These are phyloP conservation scores for Python bivittatus DNA, from an alignment of 2,113 vertebrate species.

Conservation along the genomic window DNA sequence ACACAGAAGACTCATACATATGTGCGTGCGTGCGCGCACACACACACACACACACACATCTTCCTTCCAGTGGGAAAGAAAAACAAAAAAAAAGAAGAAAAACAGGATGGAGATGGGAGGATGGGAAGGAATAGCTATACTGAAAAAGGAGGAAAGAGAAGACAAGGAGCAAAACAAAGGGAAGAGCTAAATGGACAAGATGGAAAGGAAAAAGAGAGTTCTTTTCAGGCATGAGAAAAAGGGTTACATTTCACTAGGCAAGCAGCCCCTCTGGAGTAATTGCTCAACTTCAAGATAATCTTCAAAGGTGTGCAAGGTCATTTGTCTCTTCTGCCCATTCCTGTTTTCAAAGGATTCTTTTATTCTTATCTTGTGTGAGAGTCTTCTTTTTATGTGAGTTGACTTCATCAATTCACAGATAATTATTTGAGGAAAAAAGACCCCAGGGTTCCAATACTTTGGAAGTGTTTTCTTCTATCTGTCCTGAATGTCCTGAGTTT, in stretches of 20 bases:
- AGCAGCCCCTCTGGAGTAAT: background rate
- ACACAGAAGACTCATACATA: background rate
- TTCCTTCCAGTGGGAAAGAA: background rate
- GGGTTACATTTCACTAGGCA: background rate
- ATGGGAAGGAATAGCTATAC: background rate
- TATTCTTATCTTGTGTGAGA: background rate
- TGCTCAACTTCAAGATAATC: background rate
- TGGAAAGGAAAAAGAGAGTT: background rate
- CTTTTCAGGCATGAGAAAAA: background rate
- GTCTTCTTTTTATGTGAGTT: background rate
- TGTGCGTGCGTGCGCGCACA: background rate
- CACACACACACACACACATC: background rate
- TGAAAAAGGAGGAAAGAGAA: background rate
- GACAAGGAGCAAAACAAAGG: background rate
- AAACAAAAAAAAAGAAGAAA: background rate
- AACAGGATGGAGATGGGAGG: background rate
- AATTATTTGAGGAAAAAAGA: background rate
- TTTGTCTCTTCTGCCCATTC: background rate
- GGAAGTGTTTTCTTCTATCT: background rate
- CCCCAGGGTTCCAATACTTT: background rate
- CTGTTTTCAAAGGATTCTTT: background rate
- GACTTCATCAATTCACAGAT: background rate
- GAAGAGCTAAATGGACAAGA: background rate
- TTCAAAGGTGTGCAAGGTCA: background rate
- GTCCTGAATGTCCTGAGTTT: background rate